These are phyloP conservation scores for Laupala kohalensis DNA, from an alignment of 1,140 invertebrate species.

Conservation along the genomic window DNA sequence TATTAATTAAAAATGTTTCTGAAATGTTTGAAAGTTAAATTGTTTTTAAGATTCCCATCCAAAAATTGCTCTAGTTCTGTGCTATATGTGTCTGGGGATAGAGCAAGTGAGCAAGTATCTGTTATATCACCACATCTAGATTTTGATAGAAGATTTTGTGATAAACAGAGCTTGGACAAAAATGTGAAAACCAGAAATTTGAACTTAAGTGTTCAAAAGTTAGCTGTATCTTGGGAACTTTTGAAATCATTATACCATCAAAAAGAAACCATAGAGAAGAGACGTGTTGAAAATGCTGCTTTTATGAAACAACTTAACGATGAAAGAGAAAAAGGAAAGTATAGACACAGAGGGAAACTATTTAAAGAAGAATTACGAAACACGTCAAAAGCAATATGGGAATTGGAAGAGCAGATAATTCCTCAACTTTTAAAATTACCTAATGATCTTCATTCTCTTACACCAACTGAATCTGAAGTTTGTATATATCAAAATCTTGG, in stretches of 20 bases:
- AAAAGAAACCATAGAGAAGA: constrained; percentile 29
- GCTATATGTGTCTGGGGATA: constrained; percentile 45
- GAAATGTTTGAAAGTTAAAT: background rate
- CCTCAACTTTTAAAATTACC: constrained; percentile 44
- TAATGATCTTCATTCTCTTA: constrained; percentile 45
- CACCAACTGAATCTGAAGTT: constrained; percentile 34
- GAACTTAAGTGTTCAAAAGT: constrained; percentile 29
- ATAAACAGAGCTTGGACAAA: constrained; percentile 31
- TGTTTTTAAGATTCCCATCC: no score
- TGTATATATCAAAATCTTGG: constrained; percentile 25
- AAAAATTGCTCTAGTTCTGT: constrained; percentile 35
- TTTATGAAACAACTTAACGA: constrained; percentile 23
- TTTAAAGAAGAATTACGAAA: constrained; percentile 44
- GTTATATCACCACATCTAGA: constrained; percentile 46
- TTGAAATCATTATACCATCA: constrained; percentile 31
- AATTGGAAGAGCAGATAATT: constrained; percentile 44
- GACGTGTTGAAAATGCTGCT: constrained; percentile 23
- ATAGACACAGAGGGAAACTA: constrained; percentile 36
- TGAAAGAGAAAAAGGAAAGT: constrained; percentile 24
- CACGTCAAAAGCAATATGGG: constrained; percentile 39
- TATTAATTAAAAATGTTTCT: background rate
- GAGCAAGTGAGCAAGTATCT: constrained; percentile 41
- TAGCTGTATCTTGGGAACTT: constrained; percentile 36
- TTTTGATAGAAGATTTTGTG: constrained; percentile 34
- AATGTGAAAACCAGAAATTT: constrained; percentile 33